Percentiles rank a stretch among this genome's conserved stretches.
These are phyloP conservation scores for Phytoseiulus persimilis DNA, from an alignment of 2,888 invertebrate genomes.

Conservation along the genomic window DNA sequence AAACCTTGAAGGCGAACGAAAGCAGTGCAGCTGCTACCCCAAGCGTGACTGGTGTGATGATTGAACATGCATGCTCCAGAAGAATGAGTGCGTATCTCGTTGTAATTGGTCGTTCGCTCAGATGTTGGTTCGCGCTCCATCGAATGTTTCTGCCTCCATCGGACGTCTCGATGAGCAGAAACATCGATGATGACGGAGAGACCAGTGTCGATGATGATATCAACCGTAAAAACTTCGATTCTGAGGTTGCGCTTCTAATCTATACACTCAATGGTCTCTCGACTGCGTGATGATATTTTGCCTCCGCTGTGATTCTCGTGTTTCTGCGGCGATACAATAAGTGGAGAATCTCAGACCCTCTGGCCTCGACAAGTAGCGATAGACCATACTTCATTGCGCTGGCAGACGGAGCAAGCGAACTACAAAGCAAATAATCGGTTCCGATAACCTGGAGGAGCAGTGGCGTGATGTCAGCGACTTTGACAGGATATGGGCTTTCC, in stretches of 20 bases:
- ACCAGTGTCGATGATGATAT: not conserved
- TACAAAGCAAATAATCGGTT: not conserved
- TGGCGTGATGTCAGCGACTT: not conserved
- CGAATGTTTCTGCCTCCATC: too few relatives aligned
- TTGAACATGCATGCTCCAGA: not conserved
- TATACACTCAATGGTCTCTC: not conserved
- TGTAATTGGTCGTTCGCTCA: not conserved
- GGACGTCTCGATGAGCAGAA: not conserved
- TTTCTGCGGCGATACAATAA: not conserved
- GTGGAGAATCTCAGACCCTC: not conserved
- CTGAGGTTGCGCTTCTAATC: not conserved
- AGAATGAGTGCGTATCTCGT: not conserved
- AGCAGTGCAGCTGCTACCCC: not conserved
- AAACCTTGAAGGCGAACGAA: not conserved
- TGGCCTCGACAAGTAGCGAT: not conserved
- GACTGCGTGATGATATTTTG: not conserved
- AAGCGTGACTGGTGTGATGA: not conserved
- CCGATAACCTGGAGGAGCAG: not conserved
- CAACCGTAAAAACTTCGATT: not conserved
- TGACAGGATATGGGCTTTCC: not conserved
- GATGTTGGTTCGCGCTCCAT: not conserved
- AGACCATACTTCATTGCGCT: not conserved
- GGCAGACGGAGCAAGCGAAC: not conserved
- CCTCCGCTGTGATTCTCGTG: not conserved
- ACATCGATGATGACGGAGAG: not conserved